A percentile compares a stretch with the other conserved stretches of the same genome.
phyloP scores from a whole-genome alignment of 2,113 vertebrate species.

The Gracilinanus agilis region DNA sequence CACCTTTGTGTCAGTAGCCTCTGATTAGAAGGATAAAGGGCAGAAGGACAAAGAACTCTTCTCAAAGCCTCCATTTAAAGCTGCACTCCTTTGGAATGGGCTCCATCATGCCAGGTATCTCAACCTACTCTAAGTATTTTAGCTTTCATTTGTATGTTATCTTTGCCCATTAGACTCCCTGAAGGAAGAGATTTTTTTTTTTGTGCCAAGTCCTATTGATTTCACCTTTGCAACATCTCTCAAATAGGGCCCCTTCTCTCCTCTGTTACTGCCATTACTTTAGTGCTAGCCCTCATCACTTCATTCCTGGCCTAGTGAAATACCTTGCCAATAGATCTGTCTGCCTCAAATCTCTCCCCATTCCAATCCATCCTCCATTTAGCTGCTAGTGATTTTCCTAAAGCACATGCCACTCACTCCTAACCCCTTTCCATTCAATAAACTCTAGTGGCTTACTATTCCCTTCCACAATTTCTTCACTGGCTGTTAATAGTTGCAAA shows the following conservation, averaged over 20 bases:
- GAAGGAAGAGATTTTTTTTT: too few relatives aligned
- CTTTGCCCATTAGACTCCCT: too few relatives aligned
- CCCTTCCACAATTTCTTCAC: background rate
- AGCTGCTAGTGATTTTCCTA: background rate
- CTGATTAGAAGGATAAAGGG: too few relatives aligned
- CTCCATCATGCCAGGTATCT: too few relatives aligned
- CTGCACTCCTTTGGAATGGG: too few relatives aligned
- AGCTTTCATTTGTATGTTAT: too few relatives aligned
- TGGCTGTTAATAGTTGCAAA: background rate
- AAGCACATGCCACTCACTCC: background rate
- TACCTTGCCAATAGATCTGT: background rate
- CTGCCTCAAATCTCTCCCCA: background rate
- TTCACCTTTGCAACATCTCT: too few relatives aligned
- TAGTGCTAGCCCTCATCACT: background rate
- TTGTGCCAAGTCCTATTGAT: too few relatives aligned
- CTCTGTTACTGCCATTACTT: background rate
- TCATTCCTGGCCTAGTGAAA: background rate
- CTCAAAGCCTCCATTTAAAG: too few relatives aligned
- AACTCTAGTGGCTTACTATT: background rate
- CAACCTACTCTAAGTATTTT: too few relatives aligned
- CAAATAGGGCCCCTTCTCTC: background rate
- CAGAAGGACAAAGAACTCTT: too few relatives aligned
- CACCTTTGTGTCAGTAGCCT: too few relatives aligned
- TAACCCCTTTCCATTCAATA: background rate
- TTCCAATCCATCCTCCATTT: background rate